Evolutionary conservation across 2,888 invertebrate species (phyloP).

Genomic region (Cheilosia vernalis): DNA sequence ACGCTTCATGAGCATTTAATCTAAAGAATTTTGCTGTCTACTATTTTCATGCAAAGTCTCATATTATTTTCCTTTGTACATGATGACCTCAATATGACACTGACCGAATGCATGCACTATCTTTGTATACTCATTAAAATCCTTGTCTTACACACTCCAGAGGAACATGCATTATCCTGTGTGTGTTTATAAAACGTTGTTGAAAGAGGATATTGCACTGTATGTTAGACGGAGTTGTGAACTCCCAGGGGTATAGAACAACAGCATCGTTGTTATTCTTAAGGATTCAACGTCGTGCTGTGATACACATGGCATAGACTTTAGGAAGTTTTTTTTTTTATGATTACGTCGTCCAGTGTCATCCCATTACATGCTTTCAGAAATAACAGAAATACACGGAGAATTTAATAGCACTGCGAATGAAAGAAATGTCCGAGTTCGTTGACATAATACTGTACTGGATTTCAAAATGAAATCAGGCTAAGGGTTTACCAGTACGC

Average conservation of each 20-base stretch:
- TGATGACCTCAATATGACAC: constrained; percentile 72
- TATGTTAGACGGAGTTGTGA: constrained; percentile 52
- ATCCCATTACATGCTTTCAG: constrained; percentile 58
- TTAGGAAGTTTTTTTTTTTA: constrained; percentile 41
- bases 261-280: constrained; percentile 65
- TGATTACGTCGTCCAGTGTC: constrained; percentile 58
- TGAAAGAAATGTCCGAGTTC: constrained; percentile 21
- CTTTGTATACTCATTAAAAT: constrained; percentile 71
- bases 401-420: not conserved
- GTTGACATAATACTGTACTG: not conserved
- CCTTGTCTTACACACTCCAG: constrained; percentile 55
- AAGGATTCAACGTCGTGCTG: constrained; percentile 67
- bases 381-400: constrained; percentile 28
- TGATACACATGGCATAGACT: constrained; percentile 63
- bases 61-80: constrained; percentile 11
- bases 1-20: constrained; percentile 6
- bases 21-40: constrained; percentile 10
- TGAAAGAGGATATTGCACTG: constrained; percentile 72
- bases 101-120: constrained; percentile 62
- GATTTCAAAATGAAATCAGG: too few relatives aligned
- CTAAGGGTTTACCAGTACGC: too few relatives aligned
- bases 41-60: constrained; percentile 21
- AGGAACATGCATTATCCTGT: constrained; percentile 47
- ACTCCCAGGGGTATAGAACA: constrained; percentile 69
- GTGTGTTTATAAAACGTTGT: constrained; percentile 47